Base-by-base conservation (phyloP, 2,888 invertebrate species). In the Hybos culiciformis region DNA sequence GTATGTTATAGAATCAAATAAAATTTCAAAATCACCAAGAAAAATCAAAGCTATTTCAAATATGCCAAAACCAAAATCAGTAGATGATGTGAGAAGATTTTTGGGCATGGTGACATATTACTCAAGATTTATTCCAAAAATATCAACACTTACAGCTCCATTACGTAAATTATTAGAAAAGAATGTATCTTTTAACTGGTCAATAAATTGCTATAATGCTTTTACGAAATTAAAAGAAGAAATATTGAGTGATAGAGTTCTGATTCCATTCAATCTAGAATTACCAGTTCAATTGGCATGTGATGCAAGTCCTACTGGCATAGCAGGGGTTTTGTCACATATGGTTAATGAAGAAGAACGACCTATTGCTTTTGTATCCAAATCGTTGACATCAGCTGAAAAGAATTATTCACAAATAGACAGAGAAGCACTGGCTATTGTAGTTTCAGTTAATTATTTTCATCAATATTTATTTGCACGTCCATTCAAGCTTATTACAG, bases 81-180 rank as follows among this genome's bases (percentile, higher is more conserved):
- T 18, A 36, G 44, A 42, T 37, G 47, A 47, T 15, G 47, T 49
- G 15, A 39, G 40, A 9, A 29, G 44, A 29, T 48, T 48, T 39
- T 39, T 47, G 21, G 48, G 46, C 12, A 47, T 47, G 42, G 46
- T 44, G 11, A 47, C 46, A 4, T 48, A 48, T 20, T 49, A 50
- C 18, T 37, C 41, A 5, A 39, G 46, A 6, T 50, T 48, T 32
- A 51, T 51, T 21, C 45, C 40, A 29, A 44, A 46, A 32, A 32
- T 19, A 36, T 46, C 46, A 31, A 41, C 47, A 29, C 41, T 44
- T 1, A 48, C 47, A 39, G 8, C 46, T 37, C 46, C 46, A 31
- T 15, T 48, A 29, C 36, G 45, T 9, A 33, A 42, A 9, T 41
- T 48, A 1, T 14, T 42, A 11, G 39, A 42, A 31, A 49, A 49